Evolutionary conservation across 2,113 vertebrate genomes (phyloP), one percentile per base, ranked within the genome.

Genomic region (Boulengeromyrus knoepffleri): DNA sequence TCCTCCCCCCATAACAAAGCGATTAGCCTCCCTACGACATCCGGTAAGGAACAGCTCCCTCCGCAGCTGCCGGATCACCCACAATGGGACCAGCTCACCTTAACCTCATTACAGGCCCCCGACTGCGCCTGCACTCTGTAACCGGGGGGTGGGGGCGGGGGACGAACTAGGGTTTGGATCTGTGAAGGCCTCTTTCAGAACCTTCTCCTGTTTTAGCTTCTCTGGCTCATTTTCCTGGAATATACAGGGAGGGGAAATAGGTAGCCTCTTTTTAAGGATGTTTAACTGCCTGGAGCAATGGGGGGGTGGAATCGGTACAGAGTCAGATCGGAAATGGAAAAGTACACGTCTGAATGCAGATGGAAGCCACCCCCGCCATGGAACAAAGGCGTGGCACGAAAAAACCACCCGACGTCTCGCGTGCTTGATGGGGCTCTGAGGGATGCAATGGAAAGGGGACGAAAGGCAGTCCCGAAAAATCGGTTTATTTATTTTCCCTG

Each of bases 21-120:
- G 92, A 93, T 93, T 92, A 93, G 53, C 53, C 21, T 70, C 86
- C 86, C 77, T 92, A 94, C 93, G 92, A 92, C 90, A 62, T 10
- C 27, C 42, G 2, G 91, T 93, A 95, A 95, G 93, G 91, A 92
- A 91, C 36, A 89, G 80, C 91, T 90, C 93, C 94, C 93, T 92
- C 86, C 62, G 88, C 70, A 50, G 91, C 91, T 92, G 92, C 89
- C 91, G 92, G 91, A 93, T 92, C 12, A 74, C 90, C 91, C 91
- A 39, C 52, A 88, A 89, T 36, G 19, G 3, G 21, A 85, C 88
- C 89, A 66, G 89, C 85, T 90, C 46, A 87, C 3, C 91, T 31
- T 42, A 42, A 70, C 89, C 92, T 94, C 90, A 91, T 93, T 94
- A 93, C 42, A 47, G 45, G 3, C 83, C 42, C 19, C 31, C 17